A percentile compares a stretch with the other conserved stretches of the same genome.
phyloP scores from a whole-genome alignment of 2,113 vertebrate genomes.

The Semnornis frantzii region DNA sequence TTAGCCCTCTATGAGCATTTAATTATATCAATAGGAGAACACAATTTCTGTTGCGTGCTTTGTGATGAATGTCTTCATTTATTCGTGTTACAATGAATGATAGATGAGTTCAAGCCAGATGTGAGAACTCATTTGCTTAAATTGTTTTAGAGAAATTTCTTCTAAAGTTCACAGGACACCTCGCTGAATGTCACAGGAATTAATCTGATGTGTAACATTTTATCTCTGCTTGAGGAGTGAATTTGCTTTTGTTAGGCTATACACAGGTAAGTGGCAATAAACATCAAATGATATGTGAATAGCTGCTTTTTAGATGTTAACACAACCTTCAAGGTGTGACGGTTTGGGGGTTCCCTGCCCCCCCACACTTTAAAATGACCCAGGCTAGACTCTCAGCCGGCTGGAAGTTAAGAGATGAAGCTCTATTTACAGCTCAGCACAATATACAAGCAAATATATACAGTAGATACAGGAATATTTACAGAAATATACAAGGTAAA shows the following conservation, averaged over 20 bases:
- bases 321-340: neutral
- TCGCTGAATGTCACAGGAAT: slow-evolving; percentile 17
- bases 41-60: slow-evolving; percentile 81
- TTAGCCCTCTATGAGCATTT: slow-evolving; percentile 81
- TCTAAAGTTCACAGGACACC: slow-evolving; percentile 59
- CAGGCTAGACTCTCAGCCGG: too few relatives aligned
- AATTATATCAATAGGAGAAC: slow-evolving; percentile 85
- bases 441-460: too few relatives aligned
- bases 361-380: too few relatives aligned
- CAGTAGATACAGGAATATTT: too few relatives aligned
- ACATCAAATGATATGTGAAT: neutral
- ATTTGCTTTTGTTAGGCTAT: neutral
- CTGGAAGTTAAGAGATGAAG: too few relatives aligned
- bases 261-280: slow-evolving; percentile 6
- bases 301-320: slow-evolving; percentile 17
- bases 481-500: too few relatives aligned
- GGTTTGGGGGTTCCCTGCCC: too few relatives aligned
- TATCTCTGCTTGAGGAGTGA: slow-evolving; percentile 1
- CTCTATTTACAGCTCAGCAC: too few relatives aligned
- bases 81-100: slow-evolving; percentile 77
- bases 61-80: slow-evolving; percentile 83
- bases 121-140: slow-evolving; percentile 70
- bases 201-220: neutral
- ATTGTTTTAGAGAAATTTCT: slow-evolving; percentile 68
- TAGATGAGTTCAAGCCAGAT: slow-evolving; percentile 78